phyloP scores from a whole-genome alignment of 2,888 invertebrate species.

The Danaus chrysippus region DNA sequence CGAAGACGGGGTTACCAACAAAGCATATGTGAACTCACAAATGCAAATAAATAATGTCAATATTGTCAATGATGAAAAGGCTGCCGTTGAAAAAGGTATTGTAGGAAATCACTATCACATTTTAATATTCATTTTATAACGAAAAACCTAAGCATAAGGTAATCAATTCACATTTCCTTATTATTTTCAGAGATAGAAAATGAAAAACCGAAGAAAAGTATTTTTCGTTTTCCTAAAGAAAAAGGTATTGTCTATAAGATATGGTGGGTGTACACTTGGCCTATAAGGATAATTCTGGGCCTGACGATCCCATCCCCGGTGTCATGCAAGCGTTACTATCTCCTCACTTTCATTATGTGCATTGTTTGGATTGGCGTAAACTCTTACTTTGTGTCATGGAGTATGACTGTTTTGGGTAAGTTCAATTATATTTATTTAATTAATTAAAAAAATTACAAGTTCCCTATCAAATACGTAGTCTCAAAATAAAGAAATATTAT shows the following conservation, averaged over 20 bases:
- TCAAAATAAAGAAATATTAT: not conserved
- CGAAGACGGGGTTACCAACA: constrained; percentile 59
- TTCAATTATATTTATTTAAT: not conserved
- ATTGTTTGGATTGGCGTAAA: constrained; percentile 91
- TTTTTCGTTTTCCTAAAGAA: constrained; percentile 67
- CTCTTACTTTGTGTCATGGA: constrained; percentile 95
- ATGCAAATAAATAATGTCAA: constrained; percentile 33
- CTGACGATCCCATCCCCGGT: constrained; percentile 86
- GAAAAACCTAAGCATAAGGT: constrained; percentile 26
- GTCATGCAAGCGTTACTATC: constrained; percentile 81
- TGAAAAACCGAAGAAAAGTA: constrained; percentile 48
- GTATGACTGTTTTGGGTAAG: constrained; percentile 90
- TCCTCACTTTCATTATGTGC: constrained; percentile 90
- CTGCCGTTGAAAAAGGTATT: constrained; percentile 42
- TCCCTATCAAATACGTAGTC: not conserved
- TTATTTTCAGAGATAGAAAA: constrained; percentile 28
- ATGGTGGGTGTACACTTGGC: constrained; percentile 86
- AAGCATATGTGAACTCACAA: constrained; percentile 43
- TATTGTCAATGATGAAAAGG: constrained; percentile 23
- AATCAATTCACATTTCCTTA: not conserved
- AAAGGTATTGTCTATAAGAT: constrained; percentile 52
- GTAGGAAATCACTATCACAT: not conserved
- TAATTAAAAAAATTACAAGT: constrained; percentile 6
- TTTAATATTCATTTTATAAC: not conserved
- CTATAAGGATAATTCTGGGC: constrained; percentile 82